phyloP scores from a whole-genome alignment of 2,113 vertebrate species.

The Arizona elegans region DNA sequence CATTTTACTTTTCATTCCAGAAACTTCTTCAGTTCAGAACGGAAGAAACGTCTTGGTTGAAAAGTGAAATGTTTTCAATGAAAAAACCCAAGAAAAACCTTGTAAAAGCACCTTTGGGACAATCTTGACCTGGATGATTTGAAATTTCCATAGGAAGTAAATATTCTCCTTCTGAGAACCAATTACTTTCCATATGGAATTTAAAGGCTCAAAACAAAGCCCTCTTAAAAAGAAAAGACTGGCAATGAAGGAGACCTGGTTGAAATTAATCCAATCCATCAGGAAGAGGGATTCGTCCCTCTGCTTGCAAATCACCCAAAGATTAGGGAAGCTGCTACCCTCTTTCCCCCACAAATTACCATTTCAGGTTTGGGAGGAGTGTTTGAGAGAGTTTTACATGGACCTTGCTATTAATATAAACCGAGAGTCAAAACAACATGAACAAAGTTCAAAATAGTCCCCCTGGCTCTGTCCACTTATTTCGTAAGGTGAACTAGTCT shows the following conservation, averaged over 20 bases:
- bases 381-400: too few relatives aligned
- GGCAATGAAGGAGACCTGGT: background rate
- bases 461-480: background rate
- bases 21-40: too few relatives aligned
- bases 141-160: background rate
- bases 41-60: too few relatives aligned
- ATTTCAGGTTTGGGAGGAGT: background rate
- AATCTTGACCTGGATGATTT: too few relatives aligned
- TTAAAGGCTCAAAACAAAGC: background rate
- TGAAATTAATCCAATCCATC: background rate
- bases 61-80: too few relatives aligned
- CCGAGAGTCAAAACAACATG: background rate
- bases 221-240: background rate
- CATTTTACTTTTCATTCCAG: too few relatives aligned
- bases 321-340: background rate
- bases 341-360: background rate
- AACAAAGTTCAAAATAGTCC: background rate
- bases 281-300: background rate
- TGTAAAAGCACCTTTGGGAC: too few relatives aligned
- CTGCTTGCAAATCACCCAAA: background rate
- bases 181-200: background rate
- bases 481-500: background rate
- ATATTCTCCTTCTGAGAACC: background rate
- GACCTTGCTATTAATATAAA: background rate
- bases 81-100: too few relatives aligned